Percentiles rank a stretch among this genome's conserved stretches.
Evolutionary conservation across 2,888 invertebrate genomes (phyloP).

Genomic region (Dendrolimus pini): DNA sequence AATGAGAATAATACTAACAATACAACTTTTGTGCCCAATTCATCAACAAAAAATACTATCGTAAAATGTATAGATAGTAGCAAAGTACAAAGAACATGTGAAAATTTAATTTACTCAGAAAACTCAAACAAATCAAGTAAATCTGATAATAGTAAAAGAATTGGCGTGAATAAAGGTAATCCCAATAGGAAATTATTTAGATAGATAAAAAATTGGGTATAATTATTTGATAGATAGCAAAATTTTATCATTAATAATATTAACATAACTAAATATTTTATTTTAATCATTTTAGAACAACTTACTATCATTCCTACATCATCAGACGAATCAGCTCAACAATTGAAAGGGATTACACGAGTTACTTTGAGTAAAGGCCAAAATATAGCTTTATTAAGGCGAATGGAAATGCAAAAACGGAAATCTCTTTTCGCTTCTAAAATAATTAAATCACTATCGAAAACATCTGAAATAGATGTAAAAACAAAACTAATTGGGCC

Average conservation of each 20-base stretch:
- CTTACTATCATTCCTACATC: too few relatives aligned
- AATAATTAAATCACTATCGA: conserved; percentile 2
- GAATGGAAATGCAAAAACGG: conserved; percentile 16
- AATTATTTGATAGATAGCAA: too few relatives aligned
- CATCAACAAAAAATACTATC: not conserved
- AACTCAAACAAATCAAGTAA: conserved; percentile 19
- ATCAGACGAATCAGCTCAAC: conserved; percentile 15
- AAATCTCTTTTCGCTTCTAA: conserved; percentile 26
- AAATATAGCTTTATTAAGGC: conserved; percentile 13
- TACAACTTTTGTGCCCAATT: conserved; percentile 4
- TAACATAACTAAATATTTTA: too few relatives aligned
- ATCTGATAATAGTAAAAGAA: conserved; percentile 9
- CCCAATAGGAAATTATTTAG: too few relatives aligned
- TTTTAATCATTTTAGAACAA: too few relatives aligned
- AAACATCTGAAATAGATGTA: conserved; percentile 43
- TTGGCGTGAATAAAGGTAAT: conserved; percentile 6
- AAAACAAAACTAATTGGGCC: conserved; percentile 37
- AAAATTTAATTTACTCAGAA: conserved; percentile 12
- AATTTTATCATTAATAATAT: too few relatives aligned
- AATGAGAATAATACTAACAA: not conserved
- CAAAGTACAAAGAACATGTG: conserved; percentile 1
- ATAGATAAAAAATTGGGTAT: too few relatives aligned
- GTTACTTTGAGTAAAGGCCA: conserved; percentile 28
- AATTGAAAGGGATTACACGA: conserved; percentile 32
- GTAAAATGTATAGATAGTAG: conserved; percentile 1